Conservation (phyloP, 2,888 invertebrate genomes). For the Saturnia pavonia region DNA sequence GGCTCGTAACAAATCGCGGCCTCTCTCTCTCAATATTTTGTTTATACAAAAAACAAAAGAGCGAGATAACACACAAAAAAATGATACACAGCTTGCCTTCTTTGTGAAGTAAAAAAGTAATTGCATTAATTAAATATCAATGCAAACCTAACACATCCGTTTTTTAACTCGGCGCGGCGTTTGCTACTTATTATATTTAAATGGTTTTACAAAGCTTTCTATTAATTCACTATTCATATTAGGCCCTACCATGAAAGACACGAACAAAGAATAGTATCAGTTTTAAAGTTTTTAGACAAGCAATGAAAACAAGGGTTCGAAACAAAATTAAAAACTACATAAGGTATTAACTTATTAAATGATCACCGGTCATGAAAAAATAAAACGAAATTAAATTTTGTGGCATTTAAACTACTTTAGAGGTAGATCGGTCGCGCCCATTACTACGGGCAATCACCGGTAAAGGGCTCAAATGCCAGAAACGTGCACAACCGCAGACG, state of each 20-base stretch:
- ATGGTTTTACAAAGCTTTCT: background rate
- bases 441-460: conserved; percentile 19
- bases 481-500: conserved; percentile 37
- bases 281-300: background rate
- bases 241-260: background rate
- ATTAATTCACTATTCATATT: background rate
- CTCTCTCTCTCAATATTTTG: too few species aligned
- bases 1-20: too few species aligned
- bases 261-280: background rate
- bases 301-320: background rate
- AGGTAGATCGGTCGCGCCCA: conserved; percentile 13
- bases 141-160: too few species aligned
- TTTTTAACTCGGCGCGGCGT: too few species aligned
- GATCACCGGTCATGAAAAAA: background rate
- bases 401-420: conserved; percentile 5
- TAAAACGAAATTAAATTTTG: background rate
- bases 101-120: too few species aligned
- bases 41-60: too few species aligned
- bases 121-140: too few species aligned
- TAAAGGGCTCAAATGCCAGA: conserved; percentile 44
- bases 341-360: conserved; percentile 30
- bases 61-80: too few species aligned
- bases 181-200: background rate
- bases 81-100: too few species aligned
- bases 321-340: background rate